These are phyloP conservation scores for Delia radicum DNA, from an alignment of 1,140 invertebrate species.

Conservation along the genomic window DNA sequence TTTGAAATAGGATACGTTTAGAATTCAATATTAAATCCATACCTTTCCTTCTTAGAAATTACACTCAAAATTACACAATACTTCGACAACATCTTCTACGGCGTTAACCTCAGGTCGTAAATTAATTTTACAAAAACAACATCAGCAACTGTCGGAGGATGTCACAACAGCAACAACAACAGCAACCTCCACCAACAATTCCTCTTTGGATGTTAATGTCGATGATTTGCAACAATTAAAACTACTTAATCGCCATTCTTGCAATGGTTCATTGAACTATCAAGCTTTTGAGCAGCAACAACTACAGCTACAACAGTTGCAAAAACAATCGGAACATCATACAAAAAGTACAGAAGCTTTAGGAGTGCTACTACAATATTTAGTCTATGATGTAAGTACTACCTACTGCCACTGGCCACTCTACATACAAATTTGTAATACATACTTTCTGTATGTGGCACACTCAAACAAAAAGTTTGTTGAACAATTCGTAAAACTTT, in stretches of 20 bases:
- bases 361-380: constrained; percentile 69
- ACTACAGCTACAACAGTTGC: constrained; percentile 10
- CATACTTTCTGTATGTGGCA: neutral
- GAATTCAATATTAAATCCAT: neutral
- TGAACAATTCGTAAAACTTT: too few relatives aligned
- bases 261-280: constrained; percentile 28
- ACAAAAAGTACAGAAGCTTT: constrained; percentile 65
- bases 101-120: constrained; percentile 6
- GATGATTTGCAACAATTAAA: constrained; percentile 27
- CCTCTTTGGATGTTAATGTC: neutral
- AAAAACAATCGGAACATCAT: constrained; percentile 13
- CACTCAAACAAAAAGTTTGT: too few relatives aligned
- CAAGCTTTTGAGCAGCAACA: constrained; percentile 27
- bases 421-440: neutral
- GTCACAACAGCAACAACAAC: too few relatives aligned
- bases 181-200: neutral
- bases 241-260: constrained; percentile 28
- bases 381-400: constrained; percentile 68
- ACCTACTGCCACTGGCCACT: too few relatives aligned
- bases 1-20: too few relatives aligned
- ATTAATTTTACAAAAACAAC: constrained; percentile 25
- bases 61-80: constrained; percentile 21
- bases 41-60: constrained; percentile 12
- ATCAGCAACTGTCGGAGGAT: constrained; percentile 18
- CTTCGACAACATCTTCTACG: neutral